Evolutionary conservation across 1,140 invertebrate species (phyloP).

Genomic region (Euschistus heros): DNA sequence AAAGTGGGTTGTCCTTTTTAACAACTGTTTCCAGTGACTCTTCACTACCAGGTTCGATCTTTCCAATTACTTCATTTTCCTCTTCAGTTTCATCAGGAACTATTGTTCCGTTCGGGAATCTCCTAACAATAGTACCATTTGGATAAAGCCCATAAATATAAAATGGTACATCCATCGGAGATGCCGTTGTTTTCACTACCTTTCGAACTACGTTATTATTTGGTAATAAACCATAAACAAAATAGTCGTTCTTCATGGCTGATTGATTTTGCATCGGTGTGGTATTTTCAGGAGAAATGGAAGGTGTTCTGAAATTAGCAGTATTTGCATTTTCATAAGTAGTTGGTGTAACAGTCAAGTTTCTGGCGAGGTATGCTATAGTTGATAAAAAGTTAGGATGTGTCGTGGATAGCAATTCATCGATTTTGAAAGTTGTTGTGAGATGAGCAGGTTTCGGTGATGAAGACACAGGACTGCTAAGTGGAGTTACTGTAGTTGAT

Average conservation of each 20-base stretch:
- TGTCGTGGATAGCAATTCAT: constrained; percentile 1
- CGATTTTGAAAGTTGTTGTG: neutral
- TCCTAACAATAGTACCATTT: constrained; percentile 31
- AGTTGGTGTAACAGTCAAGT: constrained; percentile 12
- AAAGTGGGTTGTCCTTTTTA: constrained; percentile 26
- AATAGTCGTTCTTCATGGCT: constrained; percentile 16
- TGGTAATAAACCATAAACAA: constrained; percentile 29
- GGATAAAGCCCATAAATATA: constrained; percentile 31
- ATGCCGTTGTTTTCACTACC: constrained; percentile 22
- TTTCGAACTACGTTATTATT: constrained; percentile 28
- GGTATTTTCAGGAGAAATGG: constrained; percentile 2
- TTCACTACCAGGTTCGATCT: constrained; percentile 24
- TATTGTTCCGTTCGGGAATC: constrained; percentile 30
- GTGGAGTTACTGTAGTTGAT: neutral
- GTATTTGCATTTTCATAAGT: constrained; percentile 11
- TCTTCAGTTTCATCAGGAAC: constrained; percentile 30
- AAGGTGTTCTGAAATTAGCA: constrained; percentile 2
- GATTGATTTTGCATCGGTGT: constrained; percentile 2
- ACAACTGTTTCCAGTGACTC: constrained; percentile 25
- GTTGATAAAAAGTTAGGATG: constrained; percentile 16
- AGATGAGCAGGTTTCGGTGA: no score
- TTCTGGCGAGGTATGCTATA: constrained; percentile 18
- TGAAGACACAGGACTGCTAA: neutral
- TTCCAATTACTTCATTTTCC: constrained; percentile 29
- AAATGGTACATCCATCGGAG: constrained; percentile 28